Evolutionary conservation across 2,113 vertebrate species (phyloP), one percentile per base, ranked within the genome.

Genomic region (Aldabrachelys gigantea): DNA sequence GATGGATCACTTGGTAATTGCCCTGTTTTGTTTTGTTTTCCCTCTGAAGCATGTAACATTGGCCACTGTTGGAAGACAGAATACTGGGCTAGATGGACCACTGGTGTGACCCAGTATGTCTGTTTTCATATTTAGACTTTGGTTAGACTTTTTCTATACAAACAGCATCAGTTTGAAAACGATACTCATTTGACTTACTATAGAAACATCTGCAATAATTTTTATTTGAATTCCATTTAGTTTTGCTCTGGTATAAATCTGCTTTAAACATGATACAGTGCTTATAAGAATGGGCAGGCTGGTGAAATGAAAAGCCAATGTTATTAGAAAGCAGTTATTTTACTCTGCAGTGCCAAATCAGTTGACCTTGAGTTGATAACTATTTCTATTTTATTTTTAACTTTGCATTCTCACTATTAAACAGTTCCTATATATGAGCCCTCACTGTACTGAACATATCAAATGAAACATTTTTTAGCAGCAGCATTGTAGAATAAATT

Each of bases 181-280:
- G 24, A 38, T 91, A 9, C 1, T 65, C 31, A 0, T n/a, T 5
- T 50, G 56, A 72, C 22, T 5, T 75, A 75, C 35, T 41, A 10
- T 35, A 41, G 35, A 44, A 84, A 69, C 38, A 41, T 38, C 9
- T 75, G n/a, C 17, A 41, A 75, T 21, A 2, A 1, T 72, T 78
- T 72, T 78, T 85, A 8, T 44, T 84, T 44, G 21, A 44, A 81
- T 24, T 54, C 10, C 44, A 35, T 47, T 31, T 65, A 4, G 12
- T 19, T 14, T 4, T 3, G 1, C 6, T 4, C 0, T 7, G 6
- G 62, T 83, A 17, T 27, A 2, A 0, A 11, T 83, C 10, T 38
- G 11, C 88, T 41, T 69, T 16, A 80, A 27, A 49, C 0, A 1
- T 0, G 0, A 8, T 53, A 21, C 19, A 82, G n/a, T 10, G 52